A percentile compares a stretch with the other conserved stretches of the same genome.
Evolutionary conservation across 2,888 invertebrate species (phyloP).

Genomic region (Phyllotreta striolata): DNA sequence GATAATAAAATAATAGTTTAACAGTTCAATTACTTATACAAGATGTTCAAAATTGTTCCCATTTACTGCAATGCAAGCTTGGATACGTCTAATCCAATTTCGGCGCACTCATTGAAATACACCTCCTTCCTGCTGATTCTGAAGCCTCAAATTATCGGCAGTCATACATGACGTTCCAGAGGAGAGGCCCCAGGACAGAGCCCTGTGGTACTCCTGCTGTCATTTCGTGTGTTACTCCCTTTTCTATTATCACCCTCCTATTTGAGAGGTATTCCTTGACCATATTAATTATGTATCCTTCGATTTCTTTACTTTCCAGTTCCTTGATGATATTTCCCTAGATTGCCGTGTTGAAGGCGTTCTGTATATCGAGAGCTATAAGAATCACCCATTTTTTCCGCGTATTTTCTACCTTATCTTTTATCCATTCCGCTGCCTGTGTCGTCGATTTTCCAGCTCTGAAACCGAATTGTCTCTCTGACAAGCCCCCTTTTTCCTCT

Average conservation of each 20-base stretch:
- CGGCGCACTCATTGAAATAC: too few relatives aligned
- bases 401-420: background rate
- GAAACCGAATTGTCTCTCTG: slow-evolving; percentile 42
- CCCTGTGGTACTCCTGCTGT: slow-evolving; percentile 18
- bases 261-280: slow-evolving; percentile 17
- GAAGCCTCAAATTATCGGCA: slow-evolving; percentile 10
- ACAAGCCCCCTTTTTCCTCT: slow-evolving; percentile 23
- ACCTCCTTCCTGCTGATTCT: background rate
- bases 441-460: slow-evolving; percentile 39
- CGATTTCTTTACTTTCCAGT: slow-evolving; percentile 12
- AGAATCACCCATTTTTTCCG: slow-evolving; percentile 6
- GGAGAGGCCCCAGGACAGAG: slow-evolving; percentile 10
- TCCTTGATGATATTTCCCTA: slow-evolving; percentile 29
- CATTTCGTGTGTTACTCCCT: background rate
- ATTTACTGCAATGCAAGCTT: too few relatives aligned
- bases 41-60: too few relatives aligned
- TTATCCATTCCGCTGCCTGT: slow-evolving; percentile 20
- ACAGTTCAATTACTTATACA: too few relatives aligned
- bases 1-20: too few relatives aligned
- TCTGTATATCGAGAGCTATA: slow-evolving; percentile 30
- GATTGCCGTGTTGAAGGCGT: slow-evolving; percentile 33
- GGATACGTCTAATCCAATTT: too few relatives aligned
- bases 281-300: slow-evolving; percentile 19
- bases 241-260: slow-evolving; percentile 7
- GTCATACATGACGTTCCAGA: slow-evolving; percentile 19